Conservation (phyloP, 2,797 vertebrate genomes). For the Peromyscus aztecus region DNA sequence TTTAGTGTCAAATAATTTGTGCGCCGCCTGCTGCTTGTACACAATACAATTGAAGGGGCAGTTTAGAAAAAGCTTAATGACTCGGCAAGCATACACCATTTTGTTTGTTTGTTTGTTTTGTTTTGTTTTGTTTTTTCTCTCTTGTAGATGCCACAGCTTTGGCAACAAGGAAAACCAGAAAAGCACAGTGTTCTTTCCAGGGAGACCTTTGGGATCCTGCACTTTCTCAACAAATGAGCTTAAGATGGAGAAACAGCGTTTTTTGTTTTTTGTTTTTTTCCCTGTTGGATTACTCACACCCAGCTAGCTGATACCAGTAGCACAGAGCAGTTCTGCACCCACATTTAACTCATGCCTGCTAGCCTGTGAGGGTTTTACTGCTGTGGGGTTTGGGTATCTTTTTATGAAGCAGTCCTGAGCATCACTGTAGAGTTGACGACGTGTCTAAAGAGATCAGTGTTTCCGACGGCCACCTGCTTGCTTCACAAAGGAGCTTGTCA, state of each 20-base stretch:
- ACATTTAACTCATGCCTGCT: not conserved
- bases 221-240: not conserved
- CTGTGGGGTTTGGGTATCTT: not conserved
- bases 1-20: not conserved
- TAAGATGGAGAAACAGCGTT: not conserved
- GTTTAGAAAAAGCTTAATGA: conserved; percentile 26
- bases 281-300: not conserved
- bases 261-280: not conserved
- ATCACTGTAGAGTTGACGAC: not conserved
- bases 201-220: not conserved
- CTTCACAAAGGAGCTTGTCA: not conserved
- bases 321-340: not conserved
- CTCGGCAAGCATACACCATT: not conserved
- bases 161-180: not conserved
- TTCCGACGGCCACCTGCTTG: conserved; percentile 34
- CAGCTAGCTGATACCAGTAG: not conserved
- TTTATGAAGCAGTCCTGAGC: not conserved
- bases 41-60: not conserved
- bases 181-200: not conserved
- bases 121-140: not conserved
- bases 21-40: not conserved
- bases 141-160: not conserved
- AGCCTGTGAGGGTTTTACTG: not conserved
- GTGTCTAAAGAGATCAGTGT: not conserved
- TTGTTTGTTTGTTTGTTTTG: not conserved